Percentiles rank a stretch among this genome's conserved stretches.
Evolutionary conservation across 2,888 invertebrate species (phyloP).

Genomic region (Agrochola circellaris): DNA sequence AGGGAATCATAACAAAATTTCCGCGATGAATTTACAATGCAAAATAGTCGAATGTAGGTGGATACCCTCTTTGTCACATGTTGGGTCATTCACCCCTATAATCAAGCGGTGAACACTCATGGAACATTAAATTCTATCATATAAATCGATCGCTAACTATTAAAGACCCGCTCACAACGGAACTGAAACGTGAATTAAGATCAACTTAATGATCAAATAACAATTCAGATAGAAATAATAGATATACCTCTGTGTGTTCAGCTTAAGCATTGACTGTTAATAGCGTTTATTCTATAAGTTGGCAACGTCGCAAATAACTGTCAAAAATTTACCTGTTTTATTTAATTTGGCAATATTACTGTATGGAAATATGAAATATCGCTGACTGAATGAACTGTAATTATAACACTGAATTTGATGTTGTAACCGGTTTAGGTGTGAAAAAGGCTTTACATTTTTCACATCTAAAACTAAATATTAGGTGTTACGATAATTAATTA

Average conservation of each 20-base stretch:
- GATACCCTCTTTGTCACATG: constrained; percentile 68
- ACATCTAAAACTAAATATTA: too few relatives aligned
- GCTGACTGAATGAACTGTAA: too few relatives aligned
- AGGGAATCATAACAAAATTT: constrained; percentile 71
- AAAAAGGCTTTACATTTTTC: too few relatives aligned
- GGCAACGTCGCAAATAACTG: too few relatives aligned
- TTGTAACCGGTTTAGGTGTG: too few relatives aligned
- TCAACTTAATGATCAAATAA: constrained; percentile 54
- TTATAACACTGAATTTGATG: too few relatives aligned
- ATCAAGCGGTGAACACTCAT: constrained; percentile 58
- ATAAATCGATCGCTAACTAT: constrained; percentile 64
- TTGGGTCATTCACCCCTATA: constrained; percentile 68
- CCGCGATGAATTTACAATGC: constrained; percentile 66
- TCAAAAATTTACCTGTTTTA: too few relatives aligned
- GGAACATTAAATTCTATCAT: constrained; percentile 62
- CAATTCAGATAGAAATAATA: constrained; percentile 36
- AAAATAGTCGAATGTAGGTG: constrained; percentile 72
- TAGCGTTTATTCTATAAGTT: too few relatives aligned
- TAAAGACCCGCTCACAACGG: constrained; percentile 56
- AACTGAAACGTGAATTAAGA: constrained; percentile 54
- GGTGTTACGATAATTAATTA: too few relatives aligned
- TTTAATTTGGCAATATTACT: too few relatives aligned
- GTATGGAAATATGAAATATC: too few relatives aligned
- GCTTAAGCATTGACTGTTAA: constrained; percentile 25
- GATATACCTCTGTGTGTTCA: constrained; percentile 10